Evolutionary conservation across 2,888 invertebrate species (phyloP), one percentile per base, ranked within the genome.

Genomic region (Agrotis ipsilon): DNA sequence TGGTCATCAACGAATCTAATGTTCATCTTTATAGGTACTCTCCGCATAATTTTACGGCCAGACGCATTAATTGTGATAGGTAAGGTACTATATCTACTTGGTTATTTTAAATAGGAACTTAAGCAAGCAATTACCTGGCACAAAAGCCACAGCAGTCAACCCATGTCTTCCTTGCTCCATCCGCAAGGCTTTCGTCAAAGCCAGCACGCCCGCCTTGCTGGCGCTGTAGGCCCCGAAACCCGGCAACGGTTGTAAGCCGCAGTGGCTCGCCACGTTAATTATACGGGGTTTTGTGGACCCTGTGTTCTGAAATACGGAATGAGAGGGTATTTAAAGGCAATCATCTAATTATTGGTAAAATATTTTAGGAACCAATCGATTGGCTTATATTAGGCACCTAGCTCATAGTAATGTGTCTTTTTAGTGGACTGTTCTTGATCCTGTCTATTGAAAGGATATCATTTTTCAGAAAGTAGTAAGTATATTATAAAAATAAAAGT

Each of bases 211-310:
- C 1, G 98, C 97, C 93, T 99, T 99, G 18, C 98, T 98, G 1
- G 98, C 98, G 21, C 98, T 97, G 92, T 99, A 99, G 1, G 97
- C 96, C 0, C 97, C 96, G 71, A 98, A 94, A 0, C 98, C 97
- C 0, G 98, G 98, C 62, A 98, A 92, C 16, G 96, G 97, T 90
- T 96, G 97, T 87, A 94, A 92, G 0, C 98, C 97, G 90, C 98
- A 98, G 88, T 99, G 98, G 88, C 98, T 98, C 5, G 97, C 97
- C n/a, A 99, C 94, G 84, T 98, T 98, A 73, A 99, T 97, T 68
- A 99, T 94, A 78, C 98, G 97, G 49, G 97, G 96, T 77, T 90
- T 91, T 51, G 84, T 73, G 57, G 75, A 60, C 69, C 80, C 82
- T 83, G 68, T 64, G 51, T 67, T 89, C 90, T 91, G 86, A 65